phyloP scores from a whole-genome alignment of 2,113 vertebrate species.

The Arenaria interpres region DNA sequence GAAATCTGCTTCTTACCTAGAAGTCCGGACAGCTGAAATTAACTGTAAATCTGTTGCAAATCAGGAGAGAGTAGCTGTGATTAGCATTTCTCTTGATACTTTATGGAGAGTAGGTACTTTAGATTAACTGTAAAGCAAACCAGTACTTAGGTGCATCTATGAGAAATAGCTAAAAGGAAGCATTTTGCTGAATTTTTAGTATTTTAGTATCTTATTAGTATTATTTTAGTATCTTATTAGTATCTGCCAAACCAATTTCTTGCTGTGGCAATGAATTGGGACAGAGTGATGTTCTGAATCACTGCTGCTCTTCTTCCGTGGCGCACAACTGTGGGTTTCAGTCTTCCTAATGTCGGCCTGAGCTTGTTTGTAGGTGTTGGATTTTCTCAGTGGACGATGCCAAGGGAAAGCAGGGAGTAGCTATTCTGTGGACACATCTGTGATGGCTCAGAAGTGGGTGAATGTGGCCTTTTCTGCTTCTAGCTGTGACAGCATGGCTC shows the following conservation, averaged over 20 bases:
- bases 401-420: not conserved
- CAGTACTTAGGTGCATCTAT: not conserved
- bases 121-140: not conserved
- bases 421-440: not conserved
- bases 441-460: not conserved
- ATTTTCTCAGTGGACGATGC: not conserved
- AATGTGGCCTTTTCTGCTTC: not conserved
- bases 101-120: not conserved
- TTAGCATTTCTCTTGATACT: not conserved
- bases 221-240: no score
- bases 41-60: not conserved
- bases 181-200: not conserved
- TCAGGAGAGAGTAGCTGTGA: not conserved
- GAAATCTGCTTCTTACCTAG: not conserved
- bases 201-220: no score
- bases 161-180: not conserved
- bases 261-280: not conserved
- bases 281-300: not conserved
- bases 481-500: not conserved
- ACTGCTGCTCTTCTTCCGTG: not conserved
- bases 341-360: not conserved
- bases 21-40: not conserved
- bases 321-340: not conserved
- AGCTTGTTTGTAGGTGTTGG: not conserved
- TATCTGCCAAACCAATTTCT: not conserved